These are phyloP conservation scores for Lampropteryx suffumata DNA, from an alignment of 2,888 invertebrate species.

Conservation along the genomic window DNA sequence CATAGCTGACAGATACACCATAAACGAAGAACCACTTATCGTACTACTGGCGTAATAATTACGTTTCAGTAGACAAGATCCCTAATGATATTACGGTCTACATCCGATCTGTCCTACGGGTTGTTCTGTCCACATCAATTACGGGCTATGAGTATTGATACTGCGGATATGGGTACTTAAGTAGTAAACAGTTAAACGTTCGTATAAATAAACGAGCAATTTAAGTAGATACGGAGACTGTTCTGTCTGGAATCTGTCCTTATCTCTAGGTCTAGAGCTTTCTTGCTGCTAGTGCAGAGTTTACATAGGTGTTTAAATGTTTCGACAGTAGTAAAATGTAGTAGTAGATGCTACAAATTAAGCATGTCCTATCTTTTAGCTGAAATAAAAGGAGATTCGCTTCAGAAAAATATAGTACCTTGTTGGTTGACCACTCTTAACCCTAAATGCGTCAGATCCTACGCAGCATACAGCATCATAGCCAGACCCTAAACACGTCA, in stretches of 20 bases:
- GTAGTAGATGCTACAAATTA: no score
- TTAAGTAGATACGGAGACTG: no score
- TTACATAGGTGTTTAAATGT: no score
- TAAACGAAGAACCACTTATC: not conserved
- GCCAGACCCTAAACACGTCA: not conserved
- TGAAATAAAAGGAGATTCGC: no score
- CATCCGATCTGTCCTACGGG: constrained; percentile 29
- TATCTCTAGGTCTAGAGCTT: constrained; percentile 1
- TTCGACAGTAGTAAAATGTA: no score
- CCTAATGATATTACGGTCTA: constrained; percentile 26
- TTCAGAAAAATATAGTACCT: no score
- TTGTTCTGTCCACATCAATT: constrained; percentile 30
- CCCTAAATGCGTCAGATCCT: not conserved
- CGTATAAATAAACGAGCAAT: constrained; percentile 18
- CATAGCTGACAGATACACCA: no score
- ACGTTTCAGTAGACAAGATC: constrained; percentile 8
- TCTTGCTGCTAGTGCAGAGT: not conserved
- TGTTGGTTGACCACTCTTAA: no score
- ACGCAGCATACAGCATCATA: not conserved
- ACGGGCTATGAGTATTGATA: constrained; percentile 21
- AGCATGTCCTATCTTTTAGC: no score
- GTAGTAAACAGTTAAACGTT: constrained; percentile 17
- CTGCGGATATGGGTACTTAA: constrained; percentile 28
- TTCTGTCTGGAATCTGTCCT: not conserved
- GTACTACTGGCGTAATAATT: not conserved